These are phyloP conservation scores for Drosophila persimilis DNA, from an alignment of 1,140 invertebrate genomes.

Conservation along the genomic window DNA sequence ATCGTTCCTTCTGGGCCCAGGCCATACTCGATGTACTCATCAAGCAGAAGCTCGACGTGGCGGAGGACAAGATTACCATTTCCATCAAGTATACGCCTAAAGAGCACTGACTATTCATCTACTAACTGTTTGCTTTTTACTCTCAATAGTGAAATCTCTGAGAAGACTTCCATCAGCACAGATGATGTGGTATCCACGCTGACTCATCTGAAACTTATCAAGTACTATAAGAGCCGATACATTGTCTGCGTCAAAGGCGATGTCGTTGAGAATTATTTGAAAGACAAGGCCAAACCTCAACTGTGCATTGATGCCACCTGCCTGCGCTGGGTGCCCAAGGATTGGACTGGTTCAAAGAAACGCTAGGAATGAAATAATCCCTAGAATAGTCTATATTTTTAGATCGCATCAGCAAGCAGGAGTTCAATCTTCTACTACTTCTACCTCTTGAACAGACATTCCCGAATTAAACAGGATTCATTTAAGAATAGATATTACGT, in stretches of 20 bases:
- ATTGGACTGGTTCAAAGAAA: constrained; percentile 87
- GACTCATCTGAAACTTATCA: constrained; percentile 98
- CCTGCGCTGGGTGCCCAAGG: constrained; percentile 99
- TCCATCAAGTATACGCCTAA: constrained; percentile 92
- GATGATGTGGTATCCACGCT: constrained; percentile 99
- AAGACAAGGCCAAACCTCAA: constrained; percentile 92
- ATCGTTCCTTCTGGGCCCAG: constrained; percentile 97
- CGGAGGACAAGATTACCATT: constrained; percentile 96
- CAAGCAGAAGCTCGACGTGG: constrained; percentile 90
- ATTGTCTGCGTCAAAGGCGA: constrained; percentile 97
- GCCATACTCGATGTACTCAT: constrained; percentile 96
- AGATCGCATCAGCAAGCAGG: too few relatives aligned
- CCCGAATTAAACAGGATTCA: too few relatives aligned
- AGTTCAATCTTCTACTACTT: too few relatives aligned
- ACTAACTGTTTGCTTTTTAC: background rate
- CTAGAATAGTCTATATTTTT: too few relatives aligned
- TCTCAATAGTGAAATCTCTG: constrained; percentile 94
- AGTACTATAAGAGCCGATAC: constrained; percentile 99
- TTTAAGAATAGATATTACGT: too few relatives aligned
- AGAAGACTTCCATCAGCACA: constrained; percentile 98
- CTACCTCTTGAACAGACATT: too few relatives aligned
- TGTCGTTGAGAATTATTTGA: constrained; percentile 93
- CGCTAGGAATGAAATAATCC: too few relatives aligned
- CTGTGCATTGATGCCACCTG: constrained; percentile 97
- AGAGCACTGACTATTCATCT: background rate